Conservation (phyloP, 2,888 invertebrate genomes). For the Therioaphis trifolii region DNA sequence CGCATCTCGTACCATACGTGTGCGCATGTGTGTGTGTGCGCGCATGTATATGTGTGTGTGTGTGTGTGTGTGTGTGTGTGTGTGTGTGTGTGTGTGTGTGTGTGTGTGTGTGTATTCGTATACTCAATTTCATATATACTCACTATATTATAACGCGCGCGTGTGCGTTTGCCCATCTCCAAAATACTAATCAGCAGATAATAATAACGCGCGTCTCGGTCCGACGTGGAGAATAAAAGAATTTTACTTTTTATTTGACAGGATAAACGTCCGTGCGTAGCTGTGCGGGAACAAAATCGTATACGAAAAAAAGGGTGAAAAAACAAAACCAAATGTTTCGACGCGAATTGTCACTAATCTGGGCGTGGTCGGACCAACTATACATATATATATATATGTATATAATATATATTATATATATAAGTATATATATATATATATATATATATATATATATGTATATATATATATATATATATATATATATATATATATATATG, state of each 20-base stretch:
- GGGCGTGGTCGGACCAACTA: constrained; percentile 18
- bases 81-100: not conserved
- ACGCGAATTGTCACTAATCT: constrained; percentile 44
- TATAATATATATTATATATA: too few species aligned
- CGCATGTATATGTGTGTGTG: too few species aligned
- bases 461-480: too few species aligned
- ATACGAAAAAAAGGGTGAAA: too few species aligned
- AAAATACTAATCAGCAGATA: constrained; percentile 54
- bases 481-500: too few species aligned
- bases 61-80: too few species aligned
- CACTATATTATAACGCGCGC: not conserved
- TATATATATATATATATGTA: too few species aligned
- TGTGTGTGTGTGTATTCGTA: constrained; percentile 11
- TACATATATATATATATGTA: too few species aligned
- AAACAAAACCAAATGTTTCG: not conserved
- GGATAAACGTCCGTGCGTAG: not conserved
- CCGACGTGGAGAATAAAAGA: constrained; percentile 4
- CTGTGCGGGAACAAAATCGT: not conserved
- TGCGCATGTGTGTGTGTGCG: not conserved
- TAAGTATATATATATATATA: too few species aligned
- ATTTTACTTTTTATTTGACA: constrained; percentile 57
- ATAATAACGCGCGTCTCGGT: constrained; percentile 8
- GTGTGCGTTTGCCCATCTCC: constrained; percentile 7
- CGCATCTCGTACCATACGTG: too few species aligned
- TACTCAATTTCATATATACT: too few species aligned